Evolutionary conservation across 2,113 vertebrate species (phyloP).

Genomic region (Dicrurus megarhynchus): DNA sequence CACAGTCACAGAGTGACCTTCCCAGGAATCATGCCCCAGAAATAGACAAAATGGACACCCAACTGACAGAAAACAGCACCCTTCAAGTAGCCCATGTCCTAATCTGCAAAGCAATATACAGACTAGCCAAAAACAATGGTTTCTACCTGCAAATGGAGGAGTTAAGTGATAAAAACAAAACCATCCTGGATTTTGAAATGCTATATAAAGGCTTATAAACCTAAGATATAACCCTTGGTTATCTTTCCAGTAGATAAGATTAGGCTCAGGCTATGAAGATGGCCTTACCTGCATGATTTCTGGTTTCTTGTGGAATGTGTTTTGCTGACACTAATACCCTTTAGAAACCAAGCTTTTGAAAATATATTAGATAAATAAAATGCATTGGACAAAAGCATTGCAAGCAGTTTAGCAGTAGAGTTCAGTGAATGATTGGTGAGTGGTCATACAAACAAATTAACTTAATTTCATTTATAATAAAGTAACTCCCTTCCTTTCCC

Average conservation of each 20-base stretch:
- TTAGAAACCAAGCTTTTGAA: not conserved
- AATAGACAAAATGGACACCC: not conserved
- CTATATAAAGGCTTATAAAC: conserved; percentile 31
- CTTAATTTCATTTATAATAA: not conserved
- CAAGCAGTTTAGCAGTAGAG: not conserved
- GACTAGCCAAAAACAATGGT: conserved; percentile 6
- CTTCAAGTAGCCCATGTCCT: conserved; percentile 4
- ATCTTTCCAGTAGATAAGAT: conserved; percentile 63
- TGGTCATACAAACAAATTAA: not conserved
- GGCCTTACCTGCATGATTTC: conserved; percentile 27
- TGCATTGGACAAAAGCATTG: not conserved
- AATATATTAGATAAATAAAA: conserved; percentile 6
- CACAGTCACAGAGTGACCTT: not conserved
- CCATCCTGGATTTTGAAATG: conserved; percentile 52
- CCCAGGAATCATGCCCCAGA: not conserved
- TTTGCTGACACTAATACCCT: conserved; percentile 23
- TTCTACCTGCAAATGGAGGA: conserved; percentile 9
- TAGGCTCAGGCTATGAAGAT: conserved; percentile 30
- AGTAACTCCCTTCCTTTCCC: not conserved
- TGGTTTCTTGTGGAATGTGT: conserved; percentile 23
- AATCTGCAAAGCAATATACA: conserved; percentile 35
- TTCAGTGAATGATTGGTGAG: not conserved
- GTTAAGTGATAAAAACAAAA: conserved; percentile 50
- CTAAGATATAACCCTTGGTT: conserved; percentile 44
- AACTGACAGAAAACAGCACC: conserved; percentile 19